Percentiles rank a stretch among this genome's conserved stretches.
phyloP scores from a whole-genome alignment of 1,140 invertebrate genomes.

The Eumeta japonica region DNA sequence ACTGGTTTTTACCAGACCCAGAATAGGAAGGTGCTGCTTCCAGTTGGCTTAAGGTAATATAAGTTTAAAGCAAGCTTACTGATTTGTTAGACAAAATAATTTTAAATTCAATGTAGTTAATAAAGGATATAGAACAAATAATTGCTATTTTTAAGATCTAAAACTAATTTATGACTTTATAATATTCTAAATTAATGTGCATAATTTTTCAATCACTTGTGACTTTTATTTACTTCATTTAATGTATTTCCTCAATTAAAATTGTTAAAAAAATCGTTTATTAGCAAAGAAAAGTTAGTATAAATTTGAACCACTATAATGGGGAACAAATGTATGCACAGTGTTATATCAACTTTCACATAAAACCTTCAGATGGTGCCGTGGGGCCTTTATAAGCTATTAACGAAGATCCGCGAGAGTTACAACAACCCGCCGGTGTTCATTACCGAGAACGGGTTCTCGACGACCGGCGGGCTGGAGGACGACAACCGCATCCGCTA shows the following conservation, averaged over 20 bases:
- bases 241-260: background rate
- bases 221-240: background rate
- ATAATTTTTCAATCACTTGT: background rate
- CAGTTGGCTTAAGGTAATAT: background rate
- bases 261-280: background rate
- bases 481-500: slow-evolving; percentile 42
- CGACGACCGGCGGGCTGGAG: slow-evolving; percentile 19
- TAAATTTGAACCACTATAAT: background rate
- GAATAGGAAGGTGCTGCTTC: background rate
- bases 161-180: background rate
- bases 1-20: background rate
- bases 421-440: slow-evolving; percentile 31
- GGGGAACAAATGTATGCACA: background rate
- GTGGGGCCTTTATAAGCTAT: slow-evolving; percentile 19
- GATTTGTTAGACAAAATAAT: background rate
- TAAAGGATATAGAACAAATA: background rate
- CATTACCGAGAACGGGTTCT: slow-evolving; percentile 44
- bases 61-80: background rate
- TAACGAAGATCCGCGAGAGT: slow-evolving; percentile 24
- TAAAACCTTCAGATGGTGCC: no score
- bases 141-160: background rate
- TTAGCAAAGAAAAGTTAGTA: background rate
- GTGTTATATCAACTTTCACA: background rate
- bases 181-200: background rate
- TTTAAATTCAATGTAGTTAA: background rate